A percentile compares a stretch with the other conserved stretches of the same genome.
Conservation (phyloP, 2,113 vertebrate genomes). For the Baryphthengus martii region DNA sequence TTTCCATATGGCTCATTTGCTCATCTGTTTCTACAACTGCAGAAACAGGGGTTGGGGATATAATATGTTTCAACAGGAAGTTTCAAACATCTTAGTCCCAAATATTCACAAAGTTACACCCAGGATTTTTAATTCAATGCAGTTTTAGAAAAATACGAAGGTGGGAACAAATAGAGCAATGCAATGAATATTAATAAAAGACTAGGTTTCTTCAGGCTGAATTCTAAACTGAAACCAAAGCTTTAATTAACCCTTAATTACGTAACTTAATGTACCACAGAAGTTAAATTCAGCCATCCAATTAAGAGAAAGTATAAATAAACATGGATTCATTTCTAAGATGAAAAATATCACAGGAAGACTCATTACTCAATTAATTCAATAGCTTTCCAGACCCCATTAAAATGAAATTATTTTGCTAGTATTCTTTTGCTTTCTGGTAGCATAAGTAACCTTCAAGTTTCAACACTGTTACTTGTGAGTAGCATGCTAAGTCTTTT, state of each 20-base stretch:
- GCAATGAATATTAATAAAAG: neutral
- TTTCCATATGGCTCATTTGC: slow-evolving; percentile 5
- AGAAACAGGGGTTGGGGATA: neutral
- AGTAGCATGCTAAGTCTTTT: neutral
- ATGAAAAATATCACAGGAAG: neutral
- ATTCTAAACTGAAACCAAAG: slow-evolving; percentile 9
- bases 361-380: neutral
- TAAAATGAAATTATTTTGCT: slow-evolving; percentile 28
- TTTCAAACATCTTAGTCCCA: neutral
- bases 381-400: neutral
- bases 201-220: neutral
- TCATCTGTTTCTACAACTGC: slow-evolving; percentile 46
- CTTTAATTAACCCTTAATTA: slow-evolving; percentile 49
- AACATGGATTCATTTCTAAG: slow-evolving; percentile 4
- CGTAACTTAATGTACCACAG: slow-evolving; percentile 14
- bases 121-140: slow-evolving; percentile 14
- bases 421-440: neutral
- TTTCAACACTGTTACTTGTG: neutral
- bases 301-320: slow-evolving; percentile 16
- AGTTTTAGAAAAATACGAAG: neutral
- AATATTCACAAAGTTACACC: slow-evolving; percentile 5
- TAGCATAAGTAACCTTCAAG: neutral
- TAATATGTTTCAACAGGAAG: slow-evolving; percentile 19
- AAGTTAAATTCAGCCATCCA: neutral
- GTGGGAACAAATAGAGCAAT: neutral